phyloP scores from a whole-genome alignment of 2,888 invertebrate genomes.

The Palloptera scutellata region DNA sequence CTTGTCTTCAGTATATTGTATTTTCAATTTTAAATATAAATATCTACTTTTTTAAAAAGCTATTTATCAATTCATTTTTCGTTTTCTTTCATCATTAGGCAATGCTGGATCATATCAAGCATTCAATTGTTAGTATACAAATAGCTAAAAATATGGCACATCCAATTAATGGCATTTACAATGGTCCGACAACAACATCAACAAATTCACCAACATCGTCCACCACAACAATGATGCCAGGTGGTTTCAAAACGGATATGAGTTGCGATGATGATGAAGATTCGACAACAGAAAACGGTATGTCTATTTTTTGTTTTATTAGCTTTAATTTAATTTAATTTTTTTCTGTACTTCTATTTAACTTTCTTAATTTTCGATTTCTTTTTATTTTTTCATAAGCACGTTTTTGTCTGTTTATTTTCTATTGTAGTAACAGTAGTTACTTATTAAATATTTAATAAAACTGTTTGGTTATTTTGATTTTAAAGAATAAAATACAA shows the following conservation, averaged over 20 bases:
- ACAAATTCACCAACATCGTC: conserved; percentile 33
- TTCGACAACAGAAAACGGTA: conserved; percentile 57
- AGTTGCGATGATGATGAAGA: conserved; percentile 52
- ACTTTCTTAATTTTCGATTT: conserved; percentile 2
- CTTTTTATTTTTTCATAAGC: neutral
- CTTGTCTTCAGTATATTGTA: too few relatives aligned
- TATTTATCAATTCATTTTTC: too few relatives aligned
- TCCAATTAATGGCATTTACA: conserved; percentile 89
- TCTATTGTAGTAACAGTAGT: conserved; percentile 10
- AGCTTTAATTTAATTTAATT: neutral
- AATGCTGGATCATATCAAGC: conserved; percentile 97
- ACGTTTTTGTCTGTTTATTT: neutral
- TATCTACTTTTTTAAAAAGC: too few relatives aligned
- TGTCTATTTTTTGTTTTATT: conserved; percentile 35
- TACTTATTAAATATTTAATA: too few relatives aligned
- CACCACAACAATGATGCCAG: conserved; percentile 1
- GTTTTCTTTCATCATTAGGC: conserved; percentile 66
- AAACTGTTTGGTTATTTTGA: neutral
- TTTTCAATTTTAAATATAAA: too few relatives aligned
- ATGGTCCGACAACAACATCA: conserved; percentile 67
- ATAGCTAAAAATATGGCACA: conserved; percentile 96
- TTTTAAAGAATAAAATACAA: too few relatives aligned
- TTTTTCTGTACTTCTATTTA: neutral
- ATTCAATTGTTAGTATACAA: conserved; percentile 97
- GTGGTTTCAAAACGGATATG: conserved; percentile 23